Conservation (phyloP, 92 coral and sea anemone genomes). For the Phenganax marumi region DNA sequence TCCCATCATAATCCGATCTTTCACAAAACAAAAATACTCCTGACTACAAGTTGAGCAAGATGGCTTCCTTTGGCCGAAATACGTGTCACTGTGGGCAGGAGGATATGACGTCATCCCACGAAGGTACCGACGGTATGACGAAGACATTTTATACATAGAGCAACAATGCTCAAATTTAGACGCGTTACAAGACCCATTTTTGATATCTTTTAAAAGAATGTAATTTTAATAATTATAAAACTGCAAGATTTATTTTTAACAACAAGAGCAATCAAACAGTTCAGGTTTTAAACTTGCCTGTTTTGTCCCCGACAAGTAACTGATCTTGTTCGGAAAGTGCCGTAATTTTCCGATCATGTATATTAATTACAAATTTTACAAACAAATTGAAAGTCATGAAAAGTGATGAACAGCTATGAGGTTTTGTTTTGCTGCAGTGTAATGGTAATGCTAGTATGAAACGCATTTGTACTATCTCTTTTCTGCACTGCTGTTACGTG, state of each 20-base stretch:
- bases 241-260: no score
- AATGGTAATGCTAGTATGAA: not conserved
- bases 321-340: not conserved
- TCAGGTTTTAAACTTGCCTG: not conserved
- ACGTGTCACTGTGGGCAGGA: slow-evolving; percentile 36
- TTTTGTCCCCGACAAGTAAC: not conserved
- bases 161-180: no score
- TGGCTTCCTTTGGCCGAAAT: not conserved
- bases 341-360: not conserved
- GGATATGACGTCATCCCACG: slow-evolving; percentile 28
- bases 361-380: no score
- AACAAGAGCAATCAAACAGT: no score
- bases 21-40: slow-evolving; percentile 1
- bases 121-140: not conserved
- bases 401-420: no score
- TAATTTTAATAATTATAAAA: no score
- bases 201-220: no score
- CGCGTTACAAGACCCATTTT: no score
- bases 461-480: not conserved
- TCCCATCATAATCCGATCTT: slow-evolving; percentile 42
- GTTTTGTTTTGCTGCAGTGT: not conserved
- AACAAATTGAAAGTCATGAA: no score
- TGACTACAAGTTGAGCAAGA: not conserved
- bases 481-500: not conserved
- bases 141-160: not conserved